These are phyloP conservation scores for Trachelus iudaicus DNA, from an alignment of 2,888 invertebrate genomes.

Conservation along the genomic window DNA sequence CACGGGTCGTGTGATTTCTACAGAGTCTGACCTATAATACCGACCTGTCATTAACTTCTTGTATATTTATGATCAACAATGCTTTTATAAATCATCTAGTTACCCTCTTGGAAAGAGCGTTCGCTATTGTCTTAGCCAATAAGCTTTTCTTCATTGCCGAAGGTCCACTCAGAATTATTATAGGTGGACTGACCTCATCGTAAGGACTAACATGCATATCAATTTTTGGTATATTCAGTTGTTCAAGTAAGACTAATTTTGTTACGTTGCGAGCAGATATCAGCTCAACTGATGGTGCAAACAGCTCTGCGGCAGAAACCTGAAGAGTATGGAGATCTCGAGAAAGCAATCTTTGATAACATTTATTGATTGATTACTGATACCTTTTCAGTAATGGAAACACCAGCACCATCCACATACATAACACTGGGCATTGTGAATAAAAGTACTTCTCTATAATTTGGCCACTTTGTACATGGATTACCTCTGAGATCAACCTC, in stretches of 20 bases:
- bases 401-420: constrained; percentile 56
- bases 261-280: constrained; percentile 51
- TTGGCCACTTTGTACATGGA: constrained; percentile 54
- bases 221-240: constrained; percentile 55
- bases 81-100: constrained; percentile 25
- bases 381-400: constrained; percentile 56
- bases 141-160: constrained; percentile 55
- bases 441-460: constrained; percentile 59
- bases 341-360: background rate
- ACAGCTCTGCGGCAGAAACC: constrained; percentile 51
- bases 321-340: constrained; percentile 22
- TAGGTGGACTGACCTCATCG: constrained; percentile 56
- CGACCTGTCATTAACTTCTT: constrained; percentile 37
- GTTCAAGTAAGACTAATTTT: constrained; percentile 53
- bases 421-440: constrained; percentile 55
- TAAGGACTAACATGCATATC: constrained; percentile 56
- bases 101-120: constrained; percentile 41
- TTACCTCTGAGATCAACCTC: constrained; percentile 60
- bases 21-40: constrained; percentile 59
- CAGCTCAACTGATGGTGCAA: constrained; percentile 49
- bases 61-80: background rate
- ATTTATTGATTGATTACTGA: background rate
- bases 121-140: constrained; percentile 49
- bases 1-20: constrained; percentile 61
- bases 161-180: constrained; percentile 65